phyloP scores from a whole-genome alignment of 2,888 invertebrate genomes.

The Aphrophora alni region DNA sequence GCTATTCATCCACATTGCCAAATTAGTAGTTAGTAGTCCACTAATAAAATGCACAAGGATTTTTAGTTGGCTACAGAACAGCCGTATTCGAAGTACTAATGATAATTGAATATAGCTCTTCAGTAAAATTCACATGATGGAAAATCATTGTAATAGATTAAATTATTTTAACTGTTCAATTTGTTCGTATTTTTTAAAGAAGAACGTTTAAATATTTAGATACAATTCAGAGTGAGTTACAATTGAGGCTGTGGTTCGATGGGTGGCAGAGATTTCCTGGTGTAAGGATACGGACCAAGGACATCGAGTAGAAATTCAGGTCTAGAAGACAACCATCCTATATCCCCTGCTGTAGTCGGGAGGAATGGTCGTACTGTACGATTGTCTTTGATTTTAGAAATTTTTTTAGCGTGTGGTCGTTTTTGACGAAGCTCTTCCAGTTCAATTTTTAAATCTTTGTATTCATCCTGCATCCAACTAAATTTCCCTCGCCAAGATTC shows the following conservation, averaged over 20 bases:
- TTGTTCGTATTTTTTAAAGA: no score
- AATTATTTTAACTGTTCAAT: no score
- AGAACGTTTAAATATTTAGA: no score
- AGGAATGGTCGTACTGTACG: conserved; percentile 30
- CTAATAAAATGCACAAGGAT: no score
- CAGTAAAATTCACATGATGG: no score
- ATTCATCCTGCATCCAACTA: conserved; percentile 26
- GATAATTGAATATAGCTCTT: no score
- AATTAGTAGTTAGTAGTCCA: no score
- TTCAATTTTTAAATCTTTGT: conserved; percentile 14
- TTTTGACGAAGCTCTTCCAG: conserved; percentile 17
- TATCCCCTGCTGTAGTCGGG: conserved; percentile 27
- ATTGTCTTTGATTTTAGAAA: not conserved
- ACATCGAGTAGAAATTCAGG: conserved; percentile 44
- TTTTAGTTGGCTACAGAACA: no score
- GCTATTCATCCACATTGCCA: no score
- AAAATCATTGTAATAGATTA: no score
- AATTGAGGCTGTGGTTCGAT: conserved; percentile 12
- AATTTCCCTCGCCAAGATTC: conserved; percentile 28
- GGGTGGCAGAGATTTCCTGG: conserved; percentile 18
- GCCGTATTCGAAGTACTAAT: no score
- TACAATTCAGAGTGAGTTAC: no score
- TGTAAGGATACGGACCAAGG: conserved; percentile 43
- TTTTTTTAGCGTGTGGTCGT: not conserved
- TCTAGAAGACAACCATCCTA: conserved; percentile 43